phyloP scores from a whole-genome alignment of 2,113 vertebrate genomes.

The Glaucomys volans region DNA sequence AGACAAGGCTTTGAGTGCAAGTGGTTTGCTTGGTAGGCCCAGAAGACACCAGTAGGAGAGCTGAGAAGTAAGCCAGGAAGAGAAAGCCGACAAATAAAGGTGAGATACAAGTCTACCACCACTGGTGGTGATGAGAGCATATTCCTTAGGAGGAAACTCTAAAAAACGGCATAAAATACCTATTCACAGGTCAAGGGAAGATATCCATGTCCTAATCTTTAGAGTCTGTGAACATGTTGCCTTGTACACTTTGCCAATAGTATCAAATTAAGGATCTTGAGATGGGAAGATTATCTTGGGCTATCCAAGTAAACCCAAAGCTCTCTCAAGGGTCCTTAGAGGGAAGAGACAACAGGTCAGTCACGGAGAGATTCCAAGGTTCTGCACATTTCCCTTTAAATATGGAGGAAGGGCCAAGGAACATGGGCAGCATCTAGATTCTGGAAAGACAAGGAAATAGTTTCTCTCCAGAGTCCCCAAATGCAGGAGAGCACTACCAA shows the following conservation, averaged over 20 bases:
- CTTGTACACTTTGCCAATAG: not conserved
- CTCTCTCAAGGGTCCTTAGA: not conserved
- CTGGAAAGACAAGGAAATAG: not conserved
- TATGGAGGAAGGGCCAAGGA: not conserved
- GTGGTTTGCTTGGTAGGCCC: not conserved
- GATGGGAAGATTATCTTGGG: not conserved
- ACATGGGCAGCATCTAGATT: not conserved
- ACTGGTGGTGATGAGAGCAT: not conserved
- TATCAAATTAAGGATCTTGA: constrained; percentile 23
- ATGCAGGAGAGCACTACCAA: not conserved
- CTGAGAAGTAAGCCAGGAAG: not conserved
- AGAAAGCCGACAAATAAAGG: not conserved
- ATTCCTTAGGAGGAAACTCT: not conserved
- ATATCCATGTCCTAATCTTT: not conserved
- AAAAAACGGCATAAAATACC: not conserved
- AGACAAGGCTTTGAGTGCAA: not conserved
- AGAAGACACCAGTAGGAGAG: not conserved
- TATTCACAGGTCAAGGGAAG: not conserved
- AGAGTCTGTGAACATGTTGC: not conserved
- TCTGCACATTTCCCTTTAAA: not conserved
- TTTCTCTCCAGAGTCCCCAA: not conserved
- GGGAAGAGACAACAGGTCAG: not conserved
- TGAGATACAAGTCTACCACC: not conserved
- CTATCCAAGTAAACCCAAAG: not conserved
- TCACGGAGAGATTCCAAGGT: not conserved